phyloP scores from a whole-genome alignment of 2,797 vertebrate genomes.

The Periophthalmus magnuspinnatus region DNA sequence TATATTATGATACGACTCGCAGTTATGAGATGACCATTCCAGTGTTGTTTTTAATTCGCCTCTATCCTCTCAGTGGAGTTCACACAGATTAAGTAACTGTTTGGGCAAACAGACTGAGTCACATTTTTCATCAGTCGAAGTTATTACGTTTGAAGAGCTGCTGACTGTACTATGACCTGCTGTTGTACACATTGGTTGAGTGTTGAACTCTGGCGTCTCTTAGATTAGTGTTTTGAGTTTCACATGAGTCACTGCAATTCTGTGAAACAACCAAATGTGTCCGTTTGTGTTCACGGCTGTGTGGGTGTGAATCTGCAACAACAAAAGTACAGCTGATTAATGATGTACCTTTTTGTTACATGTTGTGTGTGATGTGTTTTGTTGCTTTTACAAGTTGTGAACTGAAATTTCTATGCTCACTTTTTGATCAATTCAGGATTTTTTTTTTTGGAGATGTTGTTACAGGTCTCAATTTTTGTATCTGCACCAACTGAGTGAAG shows the following conservation, averaged over 20 bases:
- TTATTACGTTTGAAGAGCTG: constrained; percentile 30
- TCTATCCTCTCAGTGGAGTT: constrained; percentile 24
- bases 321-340: constrained; percentile 32
- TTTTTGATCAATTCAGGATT: background rate
- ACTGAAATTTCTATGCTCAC: constrained; percentile 32
- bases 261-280: constrained; percentile 31
- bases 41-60: constrained; percentile 25
- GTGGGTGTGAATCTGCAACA: constrained; percentile 40
- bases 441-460: constrained; percentile 14
- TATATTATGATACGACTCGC: constrained; percentile 36
- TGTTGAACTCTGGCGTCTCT: constrained; percentile 22
- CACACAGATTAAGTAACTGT: constrained; percentile 26
- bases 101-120: constrained; percentile 47
- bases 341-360: constrained; percentile 50
- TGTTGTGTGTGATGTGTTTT: constrained; percentile 49
- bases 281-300: constrained; percentile 23
- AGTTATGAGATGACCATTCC: constrained; percentile 20
- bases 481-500: constrained; percentile 30
- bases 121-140: constrained; percentile 37
- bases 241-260: constrained; percentile 33
- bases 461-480: constrained; percentile 38
- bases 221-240: constrained; percentile 27
- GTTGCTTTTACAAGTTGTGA: constrained; percentile 38
- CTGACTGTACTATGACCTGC: constrained; percentile 49
- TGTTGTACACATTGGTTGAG: constrained; percentile 17